Evolutionary conservation across 2,113 vertebrate species (phyloP).

Genomic region (Oreochromis niloticus): DNA sequence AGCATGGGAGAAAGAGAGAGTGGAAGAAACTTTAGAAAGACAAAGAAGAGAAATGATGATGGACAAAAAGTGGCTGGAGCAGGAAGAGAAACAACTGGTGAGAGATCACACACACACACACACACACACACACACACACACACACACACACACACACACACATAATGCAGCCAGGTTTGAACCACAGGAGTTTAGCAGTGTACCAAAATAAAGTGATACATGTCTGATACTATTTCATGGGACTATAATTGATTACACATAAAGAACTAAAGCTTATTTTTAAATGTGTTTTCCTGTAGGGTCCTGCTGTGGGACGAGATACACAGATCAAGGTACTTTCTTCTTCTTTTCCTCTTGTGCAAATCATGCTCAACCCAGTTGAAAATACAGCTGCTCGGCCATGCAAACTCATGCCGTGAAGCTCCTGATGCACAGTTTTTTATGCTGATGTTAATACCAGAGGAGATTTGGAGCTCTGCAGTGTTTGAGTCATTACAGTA

Average conservation of each 20-base stretch:
- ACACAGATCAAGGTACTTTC: slow-evolving; percentile 61
- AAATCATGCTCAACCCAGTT: not conserved
- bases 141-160: not conserved
- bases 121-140: not conserved
- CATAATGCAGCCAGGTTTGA: not conserved
- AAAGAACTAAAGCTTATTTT: not conserved
- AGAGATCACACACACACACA: not conserved
- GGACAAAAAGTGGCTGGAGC: slow-evolving; percentile 86
- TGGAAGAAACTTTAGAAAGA: slow-evolving; percentile 77
- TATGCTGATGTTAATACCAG: not conserved
- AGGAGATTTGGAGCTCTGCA: not conserved
- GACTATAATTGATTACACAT: not conserved
- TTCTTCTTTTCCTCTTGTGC: not conserved
- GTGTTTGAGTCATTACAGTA: not conserved
- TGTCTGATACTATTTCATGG: not conserved
- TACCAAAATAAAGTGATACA: not conserved
- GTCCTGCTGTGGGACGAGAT: slow-evolving; percentile 72
- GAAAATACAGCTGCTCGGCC: not conserved
- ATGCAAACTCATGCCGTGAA: not conserved
- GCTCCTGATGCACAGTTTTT: not conserved
- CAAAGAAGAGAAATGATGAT: slow-evolving; percentile 86
- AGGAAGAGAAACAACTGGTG: slow-evolving; percentile 86
- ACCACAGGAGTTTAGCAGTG: not conserved
- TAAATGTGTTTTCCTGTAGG: slow-evolving; percentile 57
- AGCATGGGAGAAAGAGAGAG: slow-evolving; percentile 78